Evolutionary conservation across 2,888 invertebrate genomes (phyloP).

Genomic region (Drosophila merina): DNA sequence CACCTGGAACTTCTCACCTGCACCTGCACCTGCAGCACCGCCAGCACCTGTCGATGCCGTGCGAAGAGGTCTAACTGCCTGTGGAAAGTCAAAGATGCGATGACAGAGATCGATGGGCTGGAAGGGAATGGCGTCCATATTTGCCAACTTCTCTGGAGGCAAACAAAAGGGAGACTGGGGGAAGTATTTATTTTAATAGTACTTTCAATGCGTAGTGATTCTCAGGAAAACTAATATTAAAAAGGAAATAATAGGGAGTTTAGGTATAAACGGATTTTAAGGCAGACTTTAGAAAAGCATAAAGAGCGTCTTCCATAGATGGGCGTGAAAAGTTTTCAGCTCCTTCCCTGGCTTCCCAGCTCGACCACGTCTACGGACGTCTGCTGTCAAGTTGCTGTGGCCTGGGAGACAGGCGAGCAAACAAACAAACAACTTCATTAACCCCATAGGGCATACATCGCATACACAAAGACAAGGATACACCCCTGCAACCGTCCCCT

Average conservation of each 20-base stretch:
- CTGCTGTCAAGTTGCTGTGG: constrained; percentile 31
- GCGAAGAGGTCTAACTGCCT: constrained; percentile 36
- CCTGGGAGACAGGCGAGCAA: constrained; percentile 46
- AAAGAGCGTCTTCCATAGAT: constrained; percentile 1
- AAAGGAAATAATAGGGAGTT: too few species aligned
- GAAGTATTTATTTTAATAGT: not conserved
- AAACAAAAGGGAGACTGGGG: not conserved
- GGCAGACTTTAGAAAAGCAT: not conserved
- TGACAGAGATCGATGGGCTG: constrained; percentile 64
- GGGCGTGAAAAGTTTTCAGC: constrained; percentile 10
- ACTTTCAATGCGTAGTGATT: not conserved
- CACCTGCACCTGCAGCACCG: not conserved
- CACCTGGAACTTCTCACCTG: not conserved
- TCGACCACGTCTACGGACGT: constrained; percentile 9
- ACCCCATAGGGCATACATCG: constrained; percentile 62
- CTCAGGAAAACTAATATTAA: not conserved
- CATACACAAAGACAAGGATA: constrained; percentile 41
- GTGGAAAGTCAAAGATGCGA: constrained; percentile 46
- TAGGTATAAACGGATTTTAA: too few species aligned
- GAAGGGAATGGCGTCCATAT: constrained; percentile 10
- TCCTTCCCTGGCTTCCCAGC: not conserved
- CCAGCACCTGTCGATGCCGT: constrained; percentile 41
- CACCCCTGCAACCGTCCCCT: constrained; percentile 18
- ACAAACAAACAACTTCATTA: constrained; percentile 76
- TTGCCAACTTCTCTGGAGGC: constrained; percentile 5